Conservation (phyloP, 2,113 vertebrate genomes). For the Emydura subglobosa region DNA sequence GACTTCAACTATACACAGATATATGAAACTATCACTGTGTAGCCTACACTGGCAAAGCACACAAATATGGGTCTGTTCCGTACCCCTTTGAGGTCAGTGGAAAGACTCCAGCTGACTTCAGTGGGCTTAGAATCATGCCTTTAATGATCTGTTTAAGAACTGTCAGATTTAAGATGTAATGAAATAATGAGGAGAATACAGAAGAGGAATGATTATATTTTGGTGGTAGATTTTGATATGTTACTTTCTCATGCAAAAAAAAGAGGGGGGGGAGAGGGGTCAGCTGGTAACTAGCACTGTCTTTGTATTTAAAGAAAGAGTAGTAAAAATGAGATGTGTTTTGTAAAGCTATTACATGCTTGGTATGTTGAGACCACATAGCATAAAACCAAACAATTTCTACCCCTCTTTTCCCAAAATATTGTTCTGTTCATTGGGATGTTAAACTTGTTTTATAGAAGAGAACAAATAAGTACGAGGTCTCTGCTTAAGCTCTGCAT, state of each 20-base stretch:
- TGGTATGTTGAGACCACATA: not conserved
- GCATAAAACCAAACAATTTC: not conserved
- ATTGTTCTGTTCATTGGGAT: not conserved
- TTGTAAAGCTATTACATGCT: not conserved
- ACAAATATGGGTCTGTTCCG: not conserved
- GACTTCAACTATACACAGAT: not conserved
- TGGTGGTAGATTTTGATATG: not conserved
- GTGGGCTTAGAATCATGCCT: not conserved
- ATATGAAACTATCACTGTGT: not conserved
- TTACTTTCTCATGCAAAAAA: not conserved
- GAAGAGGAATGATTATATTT: not conserved
- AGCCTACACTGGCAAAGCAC: not conserved
- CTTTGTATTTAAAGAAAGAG: not conserved
- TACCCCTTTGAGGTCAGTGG: not conserved
- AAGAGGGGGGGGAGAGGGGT: fast-evolving
- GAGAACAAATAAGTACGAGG: not conserved
- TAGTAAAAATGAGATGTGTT: not conserved
- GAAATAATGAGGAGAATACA: not conserved
- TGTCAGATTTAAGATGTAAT: not conserved
- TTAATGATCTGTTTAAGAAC: not conserved
- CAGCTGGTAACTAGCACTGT: not conserved
- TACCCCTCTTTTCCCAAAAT: not conserved
- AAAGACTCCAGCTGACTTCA: not conserved
- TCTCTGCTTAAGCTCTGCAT: not conserved
- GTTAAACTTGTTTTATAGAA: not conserved